These are phyloP conservation scores for Podocnemis expansa DNA, from an alignment of 2,113 vertebrate genomes.

Conservation along the genomic window DNA sequence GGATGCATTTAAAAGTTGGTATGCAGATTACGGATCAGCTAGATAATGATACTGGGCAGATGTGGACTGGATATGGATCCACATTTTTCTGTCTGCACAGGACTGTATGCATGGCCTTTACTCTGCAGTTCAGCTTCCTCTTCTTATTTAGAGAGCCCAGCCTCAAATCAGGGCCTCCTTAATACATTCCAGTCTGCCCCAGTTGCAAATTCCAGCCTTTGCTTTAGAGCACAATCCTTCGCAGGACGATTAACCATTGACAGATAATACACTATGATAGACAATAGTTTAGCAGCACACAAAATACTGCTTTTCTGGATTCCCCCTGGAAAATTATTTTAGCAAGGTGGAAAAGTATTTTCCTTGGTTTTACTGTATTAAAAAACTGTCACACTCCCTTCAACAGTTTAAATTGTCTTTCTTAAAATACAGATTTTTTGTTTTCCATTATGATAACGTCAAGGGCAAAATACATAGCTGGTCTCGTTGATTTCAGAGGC, in stretches of 20 bases:
- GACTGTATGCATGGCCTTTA: background rate
- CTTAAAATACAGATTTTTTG: slow-evolving; percentile 1
- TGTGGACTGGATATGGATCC: too few species aligned
- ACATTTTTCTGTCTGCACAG: too few species aligned
- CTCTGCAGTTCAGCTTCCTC: background rate
- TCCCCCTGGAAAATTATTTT: slow-evolving; percentile 19
- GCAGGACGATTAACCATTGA: slow-evolving; percentile 14
- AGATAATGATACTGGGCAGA: too few species aligned
- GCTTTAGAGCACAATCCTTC: background rate
- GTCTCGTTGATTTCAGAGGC: slow-evolving; percentile 18
- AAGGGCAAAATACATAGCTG: background rate
- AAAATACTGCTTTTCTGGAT: background rate
- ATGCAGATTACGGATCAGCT: too few species aligned
- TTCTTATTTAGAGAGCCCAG: background rate
- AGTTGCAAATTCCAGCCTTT: background rate
- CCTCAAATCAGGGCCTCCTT: too few species aligned
- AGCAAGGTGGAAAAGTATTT: background rate
- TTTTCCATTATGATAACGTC: background rate
- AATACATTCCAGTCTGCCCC: too few species aligned
- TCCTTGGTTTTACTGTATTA: background rate
- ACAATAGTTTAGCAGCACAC: background rate
- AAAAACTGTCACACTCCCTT: background rate
- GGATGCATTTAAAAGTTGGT: too few species aligned
- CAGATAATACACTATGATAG: background rate
- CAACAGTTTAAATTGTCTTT: background rate